Conservation (phyloP, 2,888 invertebrate species). For the Leistus spinibarbis region DNA sequence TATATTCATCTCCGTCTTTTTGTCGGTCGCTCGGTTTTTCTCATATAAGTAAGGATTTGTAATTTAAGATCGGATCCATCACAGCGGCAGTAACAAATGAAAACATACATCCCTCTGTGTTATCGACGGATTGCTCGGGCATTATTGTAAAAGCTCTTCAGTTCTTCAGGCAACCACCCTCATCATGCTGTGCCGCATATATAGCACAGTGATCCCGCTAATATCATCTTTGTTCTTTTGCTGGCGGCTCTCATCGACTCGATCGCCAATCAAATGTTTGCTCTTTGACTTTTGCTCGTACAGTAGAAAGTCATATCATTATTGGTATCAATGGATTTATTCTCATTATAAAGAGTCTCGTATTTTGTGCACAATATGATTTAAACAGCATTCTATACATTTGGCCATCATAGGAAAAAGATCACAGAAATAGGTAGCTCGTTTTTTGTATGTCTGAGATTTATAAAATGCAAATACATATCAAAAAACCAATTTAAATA, state of each 20-base stretch:
- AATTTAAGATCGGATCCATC: constrained; percentile 36
- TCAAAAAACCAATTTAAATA: too few species aligned
- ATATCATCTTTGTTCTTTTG: background rate
- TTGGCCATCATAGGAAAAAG: too few species aligned
- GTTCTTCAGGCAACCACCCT: background rate
- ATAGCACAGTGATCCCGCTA: background rate
- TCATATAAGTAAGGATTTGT: constrained; percentile 9
- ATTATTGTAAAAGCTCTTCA: background rate
- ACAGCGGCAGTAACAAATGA: constrained; percentile 29
- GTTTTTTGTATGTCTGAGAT: too few species aligned
- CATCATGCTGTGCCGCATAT: background rate
- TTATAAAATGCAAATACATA: too few species aligned
- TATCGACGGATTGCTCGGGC: constrained; percentile 3
- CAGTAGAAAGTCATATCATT: background rate
- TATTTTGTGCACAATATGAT: background rate
- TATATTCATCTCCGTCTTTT: background rate
- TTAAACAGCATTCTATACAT: too few species aligned
- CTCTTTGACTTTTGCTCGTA: background rate
- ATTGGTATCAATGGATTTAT: too few species aligned
- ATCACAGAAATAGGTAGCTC: too few species aligned
- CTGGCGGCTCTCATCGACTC: background rate
- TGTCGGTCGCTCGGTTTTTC: background rate
- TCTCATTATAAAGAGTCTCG: background rate
- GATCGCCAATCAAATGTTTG: background rate
- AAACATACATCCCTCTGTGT: constrained; percentile 25